Evolutionary conservation across 2,797 vertebrate genomes (phyloP), one percentile per base, ranked within the genome.

Genomic region (Channallabes apus): DNA sequence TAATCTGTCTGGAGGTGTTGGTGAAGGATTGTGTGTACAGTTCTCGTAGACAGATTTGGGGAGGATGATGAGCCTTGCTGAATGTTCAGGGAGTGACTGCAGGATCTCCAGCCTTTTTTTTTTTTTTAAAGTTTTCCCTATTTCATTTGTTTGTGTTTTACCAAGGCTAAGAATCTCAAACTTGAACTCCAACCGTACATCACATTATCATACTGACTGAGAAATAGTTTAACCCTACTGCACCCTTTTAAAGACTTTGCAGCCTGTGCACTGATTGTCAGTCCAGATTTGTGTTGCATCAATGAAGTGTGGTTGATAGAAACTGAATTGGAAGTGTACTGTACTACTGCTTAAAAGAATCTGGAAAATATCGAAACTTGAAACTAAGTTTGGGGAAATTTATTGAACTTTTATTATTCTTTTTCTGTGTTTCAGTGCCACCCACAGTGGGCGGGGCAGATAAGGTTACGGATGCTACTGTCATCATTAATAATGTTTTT

Each of bases 361-460:
- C 69, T n/a, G 38, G 22, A 51, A n/a, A 46, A 6, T 76, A 3
- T 14, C 14, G 32, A 68, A 68, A 35, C 15, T 12, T 29, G n/a
- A 65, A 65, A 1, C n/a, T 64, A 2, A 27, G 18, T 71, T 12
- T 71, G 67, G 2, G 29, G 29, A 35, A 35, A 32, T 20, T 69
- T 14, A 46, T 46, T 46, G 38, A 38, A 3, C n/a, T n/a, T 27
- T 75, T 18, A n/a, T 72, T 6, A n/a, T 20, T 62, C 22, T 61
- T 38, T 20, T 65, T 17, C 2, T 82, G 78, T 27, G 1, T 22
- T 80, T n/a, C 75, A 99, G 98, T 98, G 71, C 97, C 97, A 22
- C 97, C 98, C 24, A 91, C 93, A 79, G 89, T 99, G 46, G 96
- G 97, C 86, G 96, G 95, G 86, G 94, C 93, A 59, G 94, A 93